Evolutionary conservation across 2,888 invertebrate genomes (phyloP), one percentile per base, ranked within the genome.

Genomic region (Apodemia mormo): DNA sequence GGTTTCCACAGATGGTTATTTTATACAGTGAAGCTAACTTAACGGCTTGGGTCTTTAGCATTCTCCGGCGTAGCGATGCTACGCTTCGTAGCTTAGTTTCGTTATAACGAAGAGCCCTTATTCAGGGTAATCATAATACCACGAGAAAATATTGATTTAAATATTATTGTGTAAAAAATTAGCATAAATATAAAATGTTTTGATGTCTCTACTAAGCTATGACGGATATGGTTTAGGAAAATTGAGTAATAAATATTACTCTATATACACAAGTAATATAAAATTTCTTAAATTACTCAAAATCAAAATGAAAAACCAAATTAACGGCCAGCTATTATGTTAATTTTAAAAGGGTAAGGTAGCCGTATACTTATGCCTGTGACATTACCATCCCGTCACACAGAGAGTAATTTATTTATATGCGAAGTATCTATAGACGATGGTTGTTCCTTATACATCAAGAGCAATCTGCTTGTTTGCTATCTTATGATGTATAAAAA

Each of bases 1-100:
- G 87, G 86, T 90, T 89, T 86, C 80, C 86, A 78, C 86, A 89
- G 92, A 93, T 93, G 92, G 93, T 88, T 92, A 92, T 93, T 92
- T 93, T 93, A 93, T 93, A 90, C 92, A 92, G 92, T 82, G 81
- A 80, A 86, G 85, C 80, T 79, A 82, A 87, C 85, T 88, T 91
- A 92, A 92, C 90, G 85, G 88, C 79, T 79, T 75, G 83, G 83
- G 84, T 82, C 71, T 76, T 76, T 76, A 77, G 72, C 76, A 74
- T 76, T 76, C 74, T 79, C 76, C 76, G 72, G 54, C 29, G 68
- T 68, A 54, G 68, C 68, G 33, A 49, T 43, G 45, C 45, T 49
- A 64, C 64, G 73, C 49, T 70, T 45, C 67, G 69, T 73, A 71
- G 67, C 71, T 67, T 52, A 56, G 71, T 65, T 68, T 65, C 58